These are phyloP conservation scores for Drosophila pallidifrons DNA, from an alignment of 1,140 invertebrate genomes.

Conservation along the genomic window DNA sequence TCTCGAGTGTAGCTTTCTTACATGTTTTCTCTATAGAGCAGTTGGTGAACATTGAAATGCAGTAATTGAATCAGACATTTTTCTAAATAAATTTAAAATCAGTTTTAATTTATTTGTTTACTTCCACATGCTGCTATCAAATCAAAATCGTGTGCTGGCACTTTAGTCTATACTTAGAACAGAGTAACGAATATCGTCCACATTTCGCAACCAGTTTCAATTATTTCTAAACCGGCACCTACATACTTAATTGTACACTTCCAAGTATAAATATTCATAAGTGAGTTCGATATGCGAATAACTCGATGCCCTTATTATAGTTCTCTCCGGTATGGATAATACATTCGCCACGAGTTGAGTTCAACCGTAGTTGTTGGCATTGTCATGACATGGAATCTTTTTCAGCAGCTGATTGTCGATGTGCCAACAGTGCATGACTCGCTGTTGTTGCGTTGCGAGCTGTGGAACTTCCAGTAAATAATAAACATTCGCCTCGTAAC, in stretches of 20 bases:
- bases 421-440: slow-evolving; percentile 29
- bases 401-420: slow-evolving; percentile 28
- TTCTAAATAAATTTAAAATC: no score
- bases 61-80: no score
- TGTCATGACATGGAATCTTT: neutral
- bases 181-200: neutral
- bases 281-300: neutral
- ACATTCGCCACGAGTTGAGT: slow-evolving; percentile 1
- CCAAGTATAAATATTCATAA: slow-evolving; percentile 15
- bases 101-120: neutral
- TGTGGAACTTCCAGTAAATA: slow-evolving; percentile 44
- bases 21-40: no score
- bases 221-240: neutral
- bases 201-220: neutral
- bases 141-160: neutral
- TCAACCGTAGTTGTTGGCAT: neutral
- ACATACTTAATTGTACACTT: neutral
- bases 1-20: no score
- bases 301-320: neutral
- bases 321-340: slow-evolving; percentile 4
- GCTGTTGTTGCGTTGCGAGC: neutral
- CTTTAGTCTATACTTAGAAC: slow-evolving; percentile 5
- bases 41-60: no score
- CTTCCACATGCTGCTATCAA: neutral
- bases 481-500: slow-evolving; percentile 19